Percentiles rank a stretch among this genome's conserved stretches.
Conservation (phyloP, 1,140 invertebrate species). For the Ceratosolen solmsi region DNA sequence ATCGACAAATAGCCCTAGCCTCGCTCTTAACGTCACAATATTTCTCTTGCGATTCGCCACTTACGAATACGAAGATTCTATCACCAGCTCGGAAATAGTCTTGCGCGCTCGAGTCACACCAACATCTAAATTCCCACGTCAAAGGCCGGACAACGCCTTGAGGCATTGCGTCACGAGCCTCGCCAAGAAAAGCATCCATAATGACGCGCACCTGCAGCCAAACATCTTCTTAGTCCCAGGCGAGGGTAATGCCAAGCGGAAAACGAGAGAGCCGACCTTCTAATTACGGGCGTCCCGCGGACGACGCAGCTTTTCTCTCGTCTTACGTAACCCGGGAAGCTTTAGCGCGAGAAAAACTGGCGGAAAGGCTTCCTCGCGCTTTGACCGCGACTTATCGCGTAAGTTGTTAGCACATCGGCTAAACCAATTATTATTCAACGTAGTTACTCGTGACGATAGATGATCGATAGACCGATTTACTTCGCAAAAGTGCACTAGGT, state of each 20-base stretch:
- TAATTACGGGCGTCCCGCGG: constrained; percentile 11
- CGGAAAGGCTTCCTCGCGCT: not conserved
- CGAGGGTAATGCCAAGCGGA: not conserved
- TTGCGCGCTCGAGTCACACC: not conserved
- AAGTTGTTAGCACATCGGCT: not conserved
- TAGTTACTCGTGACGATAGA: no score
- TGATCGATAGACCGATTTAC: not conserved
- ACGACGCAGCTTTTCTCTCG: not conserved
- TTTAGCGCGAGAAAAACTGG: not conserved
- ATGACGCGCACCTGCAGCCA: not conserved
- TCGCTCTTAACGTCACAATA: not conserved
- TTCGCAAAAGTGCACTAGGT: not conserved
- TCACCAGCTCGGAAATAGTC: no score
- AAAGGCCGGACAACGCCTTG: not conserved
- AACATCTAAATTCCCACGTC: not conserved
- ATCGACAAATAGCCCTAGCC: no score
- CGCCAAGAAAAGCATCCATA: not conserved
- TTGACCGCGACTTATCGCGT: not conserved
- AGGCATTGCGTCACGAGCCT: not conserved
- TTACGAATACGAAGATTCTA: not conserved
- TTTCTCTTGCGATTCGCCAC: not conserved
- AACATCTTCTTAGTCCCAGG: not conserved
- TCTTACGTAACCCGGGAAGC: constrained; percentile 7
- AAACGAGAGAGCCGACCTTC: not conserved
- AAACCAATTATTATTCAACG: not conserved